Conservation (phyloP, 2,888 invertebrate species). For the Athrips mouffetella region DNA sequence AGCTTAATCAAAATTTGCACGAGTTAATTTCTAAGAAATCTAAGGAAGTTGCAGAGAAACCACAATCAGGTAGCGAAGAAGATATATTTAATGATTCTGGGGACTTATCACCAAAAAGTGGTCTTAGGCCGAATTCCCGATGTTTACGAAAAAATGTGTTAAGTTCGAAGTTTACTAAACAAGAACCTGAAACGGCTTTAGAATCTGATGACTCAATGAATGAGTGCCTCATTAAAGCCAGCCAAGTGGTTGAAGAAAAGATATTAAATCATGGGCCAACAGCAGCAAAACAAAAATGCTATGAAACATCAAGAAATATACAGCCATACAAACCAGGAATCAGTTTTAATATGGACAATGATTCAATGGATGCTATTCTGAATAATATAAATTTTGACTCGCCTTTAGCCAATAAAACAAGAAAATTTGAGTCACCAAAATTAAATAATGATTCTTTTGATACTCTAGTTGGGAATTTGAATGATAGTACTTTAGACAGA, state of each 20-base stretch:
- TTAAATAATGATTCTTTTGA: constrained; percentile 72
- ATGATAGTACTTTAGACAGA: constrained; percentile 65
- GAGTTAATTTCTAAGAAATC: constrained; percentile 53
- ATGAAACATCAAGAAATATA: constrained; percentile 18
- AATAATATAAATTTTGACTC: constrained; percentile 60
- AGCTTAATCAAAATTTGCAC: constrained; percentile 65
- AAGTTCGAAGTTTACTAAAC: constrained; percentile 62
- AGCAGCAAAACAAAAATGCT: constrained; percentile 41
- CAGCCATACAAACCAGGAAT: constrained; percentile 26
- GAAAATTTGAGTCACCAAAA: constrained; percentile 47
- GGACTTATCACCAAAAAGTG: constrained; percentile 59
- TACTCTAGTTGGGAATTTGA: constrained; percentile 61
- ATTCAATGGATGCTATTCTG: constrained; percentile 64
- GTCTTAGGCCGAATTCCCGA: constrained; percentile 42
- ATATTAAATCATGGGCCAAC: constrained; percentile 40
- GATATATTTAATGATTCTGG: constrained; percentile 58
- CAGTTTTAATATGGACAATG: constrained; percentile 52
- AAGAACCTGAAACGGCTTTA: constrained; percentile 56
- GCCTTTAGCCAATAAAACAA: constrained; percentile 43
- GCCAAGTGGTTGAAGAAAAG: constrained; percentile 69
- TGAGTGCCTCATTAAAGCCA: constrained; percentile 68
- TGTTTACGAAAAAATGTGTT: constrained; percentile 65
- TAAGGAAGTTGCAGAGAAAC: constrained; percentile 27
- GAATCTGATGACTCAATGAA: constrained; percentile 76
- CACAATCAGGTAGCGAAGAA: constrained; percentile 57